Percentiles rank a stretch among this genome's conserved stretches.
Evolutionary conservation across 2,888 invertebrate genomes (phyloP).

Genomic region (Drosophila subquinaria): DNA sequence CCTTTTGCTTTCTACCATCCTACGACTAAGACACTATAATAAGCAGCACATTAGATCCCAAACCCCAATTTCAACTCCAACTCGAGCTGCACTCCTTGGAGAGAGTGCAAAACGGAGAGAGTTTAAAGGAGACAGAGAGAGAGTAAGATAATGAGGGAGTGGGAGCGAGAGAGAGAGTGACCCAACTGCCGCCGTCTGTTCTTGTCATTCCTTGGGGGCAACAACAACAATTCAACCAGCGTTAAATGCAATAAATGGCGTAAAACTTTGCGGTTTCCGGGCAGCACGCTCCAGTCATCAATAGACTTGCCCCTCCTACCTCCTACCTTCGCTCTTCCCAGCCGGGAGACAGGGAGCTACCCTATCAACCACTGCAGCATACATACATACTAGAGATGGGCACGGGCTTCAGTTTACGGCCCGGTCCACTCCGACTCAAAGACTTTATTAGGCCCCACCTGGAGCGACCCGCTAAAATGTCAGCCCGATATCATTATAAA

Average conservation of each 20-base stretch:
- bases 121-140: not conserved
- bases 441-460: too few relatives aligned
- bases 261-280: constrained; percentile 59
- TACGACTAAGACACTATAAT: constrained; percentile 4
- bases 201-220: not conserved
- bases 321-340: not conserved
- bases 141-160: not conserved
- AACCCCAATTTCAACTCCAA: not conserved
- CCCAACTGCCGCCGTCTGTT: constrained; percentile 2
- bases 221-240: constrained; percentile 13
- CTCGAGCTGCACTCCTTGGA: not conserved
- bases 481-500: too few relatives aligned
- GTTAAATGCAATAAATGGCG: constrained; percentile 78
- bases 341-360: not conserved
- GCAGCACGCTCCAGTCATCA: constrained; percentile 38
- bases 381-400: too few relatives aligned
- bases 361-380: constrained; percentile 8
- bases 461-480: too few relatives aligned
- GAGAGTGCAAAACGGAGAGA: not conserved
- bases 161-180: not conserved
- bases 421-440: too few relatives aligned
- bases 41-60: constrained; percentile 19
- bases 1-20: not conserved
- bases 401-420: too few relatives aligned
- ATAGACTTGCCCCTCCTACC: constrained; percentile 24